Evolutionary conservation across 2,888 invertebrate genomes (phyloP).

Genomic region (Volucella inflata): DNA sequence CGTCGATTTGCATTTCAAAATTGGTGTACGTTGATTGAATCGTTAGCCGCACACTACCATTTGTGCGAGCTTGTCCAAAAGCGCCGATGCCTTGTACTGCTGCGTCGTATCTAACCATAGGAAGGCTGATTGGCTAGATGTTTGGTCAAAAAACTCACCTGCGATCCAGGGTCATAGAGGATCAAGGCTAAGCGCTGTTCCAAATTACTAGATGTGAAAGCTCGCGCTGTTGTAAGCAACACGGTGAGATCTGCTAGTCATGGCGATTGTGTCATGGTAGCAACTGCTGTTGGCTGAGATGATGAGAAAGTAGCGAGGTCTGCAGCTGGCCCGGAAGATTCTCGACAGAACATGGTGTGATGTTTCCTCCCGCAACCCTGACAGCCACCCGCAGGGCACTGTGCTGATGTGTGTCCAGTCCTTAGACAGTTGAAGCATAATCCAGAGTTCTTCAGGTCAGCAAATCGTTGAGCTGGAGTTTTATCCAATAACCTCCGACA

Average conservation of each 20-base stretch:
- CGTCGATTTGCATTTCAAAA: constrained; percentile 7
- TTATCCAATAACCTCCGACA: constrained; percentile 7
- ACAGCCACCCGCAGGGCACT: constrained; percentile 17
- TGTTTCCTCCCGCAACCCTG: constrained; percentile 26
- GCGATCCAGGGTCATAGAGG: too few relatives aligned
- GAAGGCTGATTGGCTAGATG: too few relatives aligned
- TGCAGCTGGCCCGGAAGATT: not conserved
- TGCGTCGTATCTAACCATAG: constrained; percentile 9
- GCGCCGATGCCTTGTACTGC: constrained; percentile 40
- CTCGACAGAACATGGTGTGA: constrained; percentile 21
- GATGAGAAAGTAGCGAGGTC: constrained; percentile 13
- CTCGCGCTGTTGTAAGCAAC: too few relatives aligned
- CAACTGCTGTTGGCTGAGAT: not conserved
- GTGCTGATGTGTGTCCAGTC: constrained; percentile 23
- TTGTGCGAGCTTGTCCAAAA: constrained; percentile 15
- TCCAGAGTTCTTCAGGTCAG: not conserved
- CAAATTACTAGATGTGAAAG: too few relatives aligned
- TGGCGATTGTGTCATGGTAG: not conserved
- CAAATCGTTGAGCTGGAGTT: constrained; percentile 7
- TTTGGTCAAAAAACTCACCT: too few relatives aligned
- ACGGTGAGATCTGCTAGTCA: too few relatives aligned
- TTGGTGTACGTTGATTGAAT: constrained; percentile 15
- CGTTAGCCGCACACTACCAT: constrained; percentile 24
- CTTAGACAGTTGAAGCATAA: constrained; percentile 28
- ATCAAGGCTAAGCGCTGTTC: too few relatives aligned